Base-by-base conservation (phyloP, 92 coral and sea anemone species). In the Heteractis magnifica region DNA sequence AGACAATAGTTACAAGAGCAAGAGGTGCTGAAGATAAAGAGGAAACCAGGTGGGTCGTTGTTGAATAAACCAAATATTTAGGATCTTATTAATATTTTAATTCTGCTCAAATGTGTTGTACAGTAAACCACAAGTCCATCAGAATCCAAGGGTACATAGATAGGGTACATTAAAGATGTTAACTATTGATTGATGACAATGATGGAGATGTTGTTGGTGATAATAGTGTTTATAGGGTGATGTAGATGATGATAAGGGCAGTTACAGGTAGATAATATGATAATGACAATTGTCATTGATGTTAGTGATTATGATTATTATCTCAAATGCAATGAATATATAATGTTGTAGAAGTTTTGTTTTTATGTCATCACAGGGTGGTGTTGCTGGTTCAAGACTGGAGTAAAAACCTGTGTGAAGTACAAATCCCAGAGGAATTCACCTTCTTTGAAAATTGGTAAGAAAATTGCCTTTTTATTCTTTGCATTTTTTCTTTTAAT, bases 351-450 rank as follows among this genome's bases (percentile, higher is more conserved):
- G 34, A 26, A n/a, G 9, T 8, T 52, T 49, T 51, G 20, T 76
- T 6, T 7, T 23, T 51, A n/a, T n/a, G 26, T 26, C 26, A 26
- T 82, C 77, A 26, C 34, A 93, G 97, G 65, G 91, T 94, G 94
- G 72, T 71, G 7, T 76, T 93, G 20, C 74, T 93, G 16, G 91
- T 91, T 11, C 93, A 93, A 74, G 97, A 93, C 65, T 58, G 80
- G 12, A 58, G 81, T 80, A 86, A 88, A 58, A 81, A 79, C 62
- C 79, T 83, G 18, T 92, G 93, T 83, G 97, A 93, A 86, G 77
- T 91, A 58, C 88, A 89, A 20, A 49, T 93, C 72, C 89, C 94
- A 49, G 64, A 68, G 65, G 84, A 79, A 18, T 86, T 65, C 18
- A 73, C 86, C 6, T 5, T 77, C 23, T 55, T 52, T 9, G 12